Conservation (phyloP, 2,888 invertebrate species). For the Callyntrura guangdongensis region DNA sequence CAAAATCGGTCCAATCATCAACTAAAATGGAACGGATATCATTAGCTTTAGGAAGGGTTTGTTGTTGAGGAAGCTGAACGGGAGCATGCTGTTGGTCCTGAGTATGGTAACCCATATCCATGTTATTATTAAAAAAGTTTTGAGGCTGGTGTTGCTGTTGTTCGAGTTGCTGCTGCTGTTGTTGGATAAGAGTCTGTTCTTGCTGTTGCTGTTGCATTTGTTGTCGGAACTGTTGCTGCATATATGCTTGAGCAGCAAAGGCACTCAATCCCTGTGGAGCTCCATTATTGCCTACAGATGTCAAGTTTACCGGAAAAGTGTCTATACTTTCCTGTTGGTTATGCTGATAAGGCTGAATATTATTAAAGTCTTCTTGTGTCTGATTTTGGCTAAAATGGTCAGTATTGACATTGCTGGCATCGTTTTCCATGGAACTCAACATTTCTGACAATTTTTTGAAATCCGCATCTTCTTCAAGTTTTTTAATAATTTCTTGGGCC, state of each 20-base stretch:
- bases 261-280: constrained; percentile 75
- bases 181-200: constrained; percentile 51
- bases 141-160: constrained; percentile 59
- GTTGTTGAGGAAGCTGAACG: constrained; percentile 61
- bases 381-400: constrained; percentile 46
- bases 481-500: constrained; percentile 76
- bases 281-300: constrained; percentile 48
- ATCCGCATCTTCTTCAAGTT: constrained; percentile 84
- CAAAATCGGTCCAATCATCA: constrained; percentile 84
- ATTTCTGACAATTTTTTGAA: constrained; percentile 84
- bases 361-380: constrained; percentile 25
- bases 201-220: constrained; percentile 65
- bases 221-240: constrained; percentile 74
- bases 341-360: constrained; percentile 49
- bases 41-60: constrained; percentile 71
- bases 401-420: constrained; percentile 29
- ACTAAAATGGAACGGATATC: constrained; percentile 84
- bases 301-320: constrained; percentile 60
- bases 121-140: constrained; percentile 59
- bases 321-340: constrained; percentile 49
- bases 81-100: constrained; percentile 58
- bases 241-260: constrained; percentile 75
- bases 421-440: constrained; percentile 84
- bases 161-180: constrained; percentile 62
- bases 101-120: constrained; percentile 51